Base-by-base conservation (phyloP, 2,797 vertebrate genomes). In the Lepus townsendii region DNA sequence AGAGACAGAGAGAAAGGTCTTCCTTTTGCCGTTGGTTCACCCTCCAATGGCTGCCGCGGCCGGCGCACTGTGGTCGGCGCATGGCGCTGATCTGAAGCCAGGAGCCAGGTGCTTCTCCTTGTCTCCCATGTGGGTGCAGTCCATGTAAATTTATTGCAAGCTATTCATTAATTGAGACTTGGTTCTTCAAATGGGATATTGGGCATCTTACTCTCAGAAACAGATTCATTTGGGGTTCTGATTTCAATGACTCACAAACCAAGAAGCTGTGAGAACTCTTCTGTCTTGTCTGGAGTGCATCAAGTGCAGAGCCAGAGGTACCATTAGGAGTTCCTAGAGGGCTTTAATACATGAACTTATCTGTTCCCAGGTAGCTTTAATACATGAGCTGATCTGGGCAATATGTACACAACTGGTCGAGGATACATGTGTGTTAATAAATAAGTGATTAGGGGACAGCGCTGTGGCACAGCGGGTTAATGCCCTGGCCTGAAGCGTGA, bases 31-130 rank as follows among this genome's bases (percentile, higher is more conserved):
- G 1, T 35, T 35, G 35, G 35, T 35, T 35, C 35, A 35, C 35
- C 35, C 4, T 35, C 35, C 35, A 35, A 35, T 35, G 35, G 35
- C 35, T 4, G 35, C 35, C 3, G 35, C 35, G 35, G 35, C 35
- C 4, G 35, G 35, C 35, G 0, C 4, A 3, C 35, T 35, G 35
- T 0, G 3, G 35, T 35, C 35, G 35, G 35, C 3, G 0, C 35
- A 35, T 35, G 1, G 35, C 35, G 35, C 35, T 35, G 35, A 35
- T 35, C 35, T 35, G 35, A 35, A 35, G 35, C 35, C 35, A 35
- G 35, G 35, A 35, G 35, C 35, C 35, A 35, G 35, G 35, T 35
- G 35, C 4, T 35, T 35, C 35, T 35, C 35, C 35, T 35, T 3
- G 35, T 35, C 35, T 35, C 35, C 35, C 35, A 35, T 35, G 35